These are phyloP conservation scores for Rhipidura dahli DNA, from an alignment of 2,113 vertebrate species.

Conservation along the genomic window DNA sequence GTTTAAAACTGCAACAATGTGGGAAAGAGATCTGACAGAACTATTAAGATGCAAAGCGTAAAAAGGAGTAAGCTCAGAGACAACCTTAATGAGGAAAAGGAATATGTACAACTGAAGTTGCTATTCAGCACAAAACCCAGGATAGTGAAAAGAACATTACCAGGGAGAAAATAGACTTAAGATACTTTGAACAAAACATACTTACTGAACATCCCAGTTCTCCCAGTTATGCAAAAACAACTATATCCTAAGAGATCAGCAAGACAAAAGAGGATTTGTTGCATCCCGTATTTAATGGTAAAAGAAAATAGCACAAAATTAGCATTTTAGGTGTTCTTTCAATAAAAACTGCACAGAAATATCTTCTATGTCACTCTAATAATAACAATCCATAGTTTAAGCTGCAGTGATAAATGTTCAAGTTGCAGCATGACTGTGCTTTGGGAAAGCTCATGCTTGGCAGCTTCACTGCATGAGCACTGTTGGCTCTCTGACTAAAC, in stretches of 20 bases:
- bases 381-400: background rate
- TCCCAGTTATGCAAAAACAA: background rate
- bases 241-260: background rate
- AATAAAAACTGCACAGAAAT: background rate
- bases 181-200: background rate
- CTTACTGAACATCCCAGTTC: background rate
- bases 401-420: background rate
- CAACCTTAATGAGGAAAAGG: background rate
- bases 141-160: background rate
- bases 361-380: background rate
- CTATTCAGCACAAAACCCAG: background rate
- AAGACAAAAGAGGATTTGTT: background rate
- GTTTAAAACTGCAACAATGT: background rate
- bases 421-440: constrained; percentile 23
- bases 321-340: background rate
- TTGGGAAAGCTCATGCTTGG: constrained; percentile 25
- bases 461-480: background rate
- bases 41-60: background rate
- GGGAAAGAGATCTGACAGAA: background rate
- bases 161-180: background rate
- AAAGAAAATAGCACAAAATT: background rate
- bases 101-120: background rate
- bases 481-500: constrained; percentile 27
- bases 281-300: background rate
- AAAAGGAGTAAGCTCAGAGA: background rate